Percentiles rank a stretch among this genome's conserved stretches.
Conservation (phyloP, 2,113 vertebrate genomes). For the Dasyurus viverrinus region DNA sequence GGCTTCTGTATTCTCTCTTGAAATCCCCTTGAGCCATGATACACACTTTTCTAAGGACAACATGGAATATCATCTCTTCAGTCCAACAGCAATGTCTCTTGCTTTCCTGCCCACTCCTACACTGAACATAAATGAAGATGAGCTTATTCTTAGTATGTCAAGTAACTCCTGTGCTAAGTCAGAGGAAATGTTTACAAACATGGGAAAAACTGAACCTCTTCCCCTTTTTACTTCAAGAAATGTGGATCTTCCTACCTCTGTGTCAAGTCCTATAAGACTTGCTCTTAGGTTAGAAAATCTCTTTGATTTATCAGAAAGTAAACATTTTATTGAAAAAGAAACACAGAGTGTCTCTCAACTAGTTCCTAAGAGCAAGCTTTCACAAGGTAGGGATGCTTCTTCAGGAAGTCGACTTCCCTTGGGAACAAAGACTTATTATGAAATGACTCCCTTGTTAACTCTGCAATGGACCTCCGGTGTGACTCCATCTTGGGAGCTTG, state of each 20-base stretch:
- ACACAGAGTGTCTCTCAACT: not conserved
- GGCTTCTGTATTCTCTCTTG: not conserved
- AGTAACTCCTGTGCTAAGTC: conserved; percentile 8
- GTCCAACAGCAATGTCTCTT: not conserved
- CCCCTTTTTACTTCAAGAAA: not conserved
- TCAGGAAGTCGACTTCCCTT: not conserved
- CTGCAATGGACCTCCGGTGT: not conserved
- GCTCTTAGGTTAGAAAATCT: not conserved
- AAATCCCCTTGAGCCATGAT: not conserved
- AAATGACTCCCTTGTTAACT: not conserved
- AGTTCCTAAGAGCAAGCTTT: not conserved
- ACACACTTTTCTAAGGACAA: not conserved
- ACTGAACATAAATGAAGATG: not conserved
- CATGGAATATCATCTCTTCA: not conserved
- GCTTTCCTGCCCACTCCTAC: not conserved
- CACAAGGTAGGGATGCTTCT: not conserved
- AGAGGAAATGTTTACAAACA: not conserved
- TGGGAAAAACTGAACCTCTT: not conserved
- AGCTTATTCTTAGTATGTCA: not conserved
- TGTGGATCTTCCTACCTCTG: not conserved
- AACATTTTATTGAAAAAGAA: not conserved
- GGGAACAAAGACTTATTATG: not conserved
- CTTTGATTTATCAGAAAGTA: not conserved
- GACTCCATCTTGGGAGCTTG: not conserved
- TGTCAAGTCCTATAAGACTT: not conserved